Evolutionary conservation across 2,888 invertebrate species (phyloP).

Genomic region (Eledona agricola): DNA sequence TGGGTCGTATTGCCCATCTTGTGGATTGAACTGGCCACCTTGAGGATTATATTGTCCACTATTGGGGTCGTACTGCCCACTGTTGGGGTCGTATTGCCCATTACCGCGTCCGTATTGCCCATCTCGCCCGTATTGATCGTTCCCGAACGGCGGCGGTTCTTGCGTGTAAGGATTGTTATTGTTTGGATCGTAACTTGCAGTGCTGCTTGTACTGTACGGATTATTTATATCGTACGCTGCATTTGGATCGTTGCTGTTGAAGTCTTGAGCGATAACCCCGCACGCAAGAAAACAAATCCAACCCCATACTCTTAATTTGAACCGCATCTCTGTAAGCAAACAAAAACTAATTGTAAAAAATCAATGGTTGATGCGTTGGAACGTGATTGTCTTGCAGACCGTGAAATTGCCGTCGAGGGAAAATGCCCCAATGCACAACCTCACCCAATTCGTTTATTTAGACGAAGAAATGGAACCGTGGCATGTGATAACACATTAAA

Average conservation of each 20-base stretch:
- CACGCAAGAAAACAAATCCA: conserved; percentile 44
- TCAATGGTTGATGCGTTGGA: conserved; percentile 17
- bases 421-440: conserved; percentile 1
- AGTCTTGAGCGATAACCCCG: conserved; percentile 48
- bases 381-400: conserved; percentile 30
- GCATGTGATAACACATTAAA: conserved; percentile 9
- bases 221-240: conserved; percentile 41
- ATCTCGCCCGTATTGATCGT: conserved; percentile 35
- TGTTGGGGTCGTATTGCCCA: conserved; percentile 15
- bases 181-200: conserved; percentile 37
- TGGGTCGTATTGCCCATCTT: conserved; percentile 3
- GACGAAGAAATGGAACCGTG: not conserved
- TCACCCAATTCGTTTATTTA: conserved; percentile 13
- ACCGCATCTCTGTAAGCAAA: conserved; percentile 43
- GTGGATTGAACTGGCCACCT: conserved; percentile 28
- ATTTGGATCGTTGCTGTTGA: conserved; percentile 41
- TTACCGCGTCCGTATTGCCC: conserved; percentile 29
- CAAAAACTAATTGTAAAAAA: conserved; percentile 24
- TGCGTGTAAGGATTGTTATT: conserved; percentile 31
- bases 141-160: conserved; percentile 8
- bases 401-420: conserved; percentile 24
- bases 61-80: conserved; percentile 13
- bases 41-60: conserved; percentile 8
- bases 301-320: conserved; percentile 41
- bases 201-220: conserved; percentile 41